Conservation (phyloP, 2,888 invertebrate genomes). For the Stegophylla sp. region DNA sequence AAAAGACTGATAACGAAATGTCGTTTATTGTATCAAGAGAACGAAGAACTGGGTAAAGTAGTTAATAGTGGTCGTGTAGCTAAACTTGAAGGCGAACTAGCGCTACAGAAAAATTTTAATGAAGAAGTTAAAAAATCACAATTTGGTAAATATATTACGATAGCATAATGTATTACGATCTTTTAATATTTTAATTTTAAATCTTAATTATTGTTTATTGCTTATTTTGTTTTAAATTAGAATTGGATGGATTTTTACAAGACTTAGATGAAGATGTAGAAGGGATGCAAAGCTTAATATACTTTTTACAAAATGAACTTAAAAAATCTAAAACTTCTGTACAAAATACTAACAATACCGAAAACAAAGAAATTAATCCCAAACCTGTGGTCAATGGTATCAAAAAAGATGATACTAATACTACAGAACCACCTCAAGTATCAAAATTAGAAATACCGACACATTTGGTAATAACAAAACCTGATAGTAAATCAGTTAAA, state of each 20-base stretch:
- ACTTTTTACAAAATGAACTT: conserved; percentile 90
- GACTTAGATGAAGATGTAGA: conserved; percentile 97
- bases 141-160: conserved; percentile 72
- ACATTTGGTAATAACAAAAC: not conserved
- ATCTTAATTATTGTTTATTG: conserved; percentile 4
- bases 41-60: conserved; percentile 95
- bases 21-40: conserved; percentile 91
- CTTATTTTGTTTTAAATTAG: conserved; percentile 68
- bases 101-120: conserved; percentile 91
- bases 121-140: conserved; percentile 97
- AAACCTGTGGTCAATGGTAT: conserved; percentile 37
- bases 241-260: conserved; percentile 92
- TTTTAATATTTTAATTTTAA: not conserved
- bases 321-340: conserved; percentile 74
- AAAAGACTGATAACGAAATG: conserved; percentile 98
- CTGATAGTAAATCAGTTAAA: conserved; percentile 37
- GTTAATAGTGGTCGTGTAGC: conserved; percentile 93
- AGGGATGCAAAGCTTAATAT: conserved; percentile 97
- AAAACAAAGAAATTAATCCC: conserved; percentile 21
- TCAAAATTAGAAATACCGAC: not conserved
- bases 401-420: conserved; percentile 7
- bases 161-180: not conserved
- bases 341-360: conserved; percentile 26
- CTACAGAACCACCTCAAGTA: not conserved
- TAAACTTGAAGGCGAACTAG: conserved; percentile 93